Percentiles rank a stretch among this genome's conserved stretches.
phyloP scores from a whole-genome alignment of 1,140 invertebrate genomes.

The Hypothenemus hampei region DNA sequence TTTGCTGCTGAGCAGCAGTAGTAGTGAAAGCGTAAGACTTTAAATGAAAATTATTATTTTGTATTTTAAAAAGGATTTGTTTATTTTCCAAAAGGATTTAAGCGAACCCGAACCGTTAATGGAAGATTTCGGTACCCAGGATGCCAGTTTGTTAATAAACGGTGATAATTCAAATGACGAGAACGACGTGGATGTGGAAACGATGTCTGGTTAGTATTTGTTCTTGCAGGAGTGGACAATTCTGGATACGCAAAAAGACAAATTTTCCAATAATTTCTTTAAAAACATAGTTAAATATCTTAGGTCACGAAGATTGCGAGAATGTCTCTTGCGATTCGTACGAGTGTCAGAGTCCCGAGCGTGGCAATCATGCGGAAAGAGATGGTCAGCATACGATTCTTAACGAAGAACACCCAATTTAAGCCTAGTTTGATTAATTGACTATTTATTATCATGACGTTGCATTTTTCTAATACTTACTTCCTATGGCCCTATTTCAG shows the following conservation, averaged over 20 bases:
- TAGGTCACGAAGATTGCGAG: constrained; percentile 29
- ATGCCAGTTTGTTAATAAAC: constrained; percentile 44
- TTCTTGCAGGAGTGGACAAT: background rate
- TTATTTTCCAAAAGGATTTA: constrained; percentile 51
- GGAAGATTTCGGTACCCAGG: constrained; percentile 50
- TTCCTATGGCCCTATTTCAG: too few relatives aligned
- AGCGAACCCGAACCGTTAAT: constrained; percentile 63
- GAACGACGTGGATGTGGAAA: constrained; percentile 57
- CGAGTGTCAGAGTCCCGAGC: constrained; percentile 29
- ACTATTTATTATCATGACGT: too few relatives aligned
- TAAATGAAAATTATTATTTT: background rate
- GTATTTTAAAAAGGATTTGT: background rate
- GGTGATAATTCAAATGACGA: constrained; percentile 45
- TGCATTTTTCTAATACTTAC: too few relatives aligned
- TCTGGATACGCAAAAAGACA: background rate
- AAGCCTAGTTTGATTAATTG: too few relatives aligned
- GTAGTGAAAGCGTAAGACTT: constrained; percentile 44
- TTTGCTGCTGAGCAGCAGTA: constrained; percentile 47
- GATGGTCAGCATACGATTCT: constrained; percentile 20
- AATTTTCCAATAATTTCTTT: background rate
- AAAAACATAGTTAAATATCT: background rate
- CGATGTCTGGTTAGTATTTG: constrained; percentile 64
- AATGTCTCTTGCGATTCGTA: constrained; percentile 28
- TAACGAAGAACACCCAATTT: too few relatives aligned
- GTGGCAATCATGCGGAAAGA: constrained; percentile 33